A percentile compares a stretch with the other conserved stretches of the same genome.
These are phyloP conservation scores for Frankliniella fusca DNA, from an alignment of 2,888 invertebrate genomes.

Conservation along the genomic window DNA sequence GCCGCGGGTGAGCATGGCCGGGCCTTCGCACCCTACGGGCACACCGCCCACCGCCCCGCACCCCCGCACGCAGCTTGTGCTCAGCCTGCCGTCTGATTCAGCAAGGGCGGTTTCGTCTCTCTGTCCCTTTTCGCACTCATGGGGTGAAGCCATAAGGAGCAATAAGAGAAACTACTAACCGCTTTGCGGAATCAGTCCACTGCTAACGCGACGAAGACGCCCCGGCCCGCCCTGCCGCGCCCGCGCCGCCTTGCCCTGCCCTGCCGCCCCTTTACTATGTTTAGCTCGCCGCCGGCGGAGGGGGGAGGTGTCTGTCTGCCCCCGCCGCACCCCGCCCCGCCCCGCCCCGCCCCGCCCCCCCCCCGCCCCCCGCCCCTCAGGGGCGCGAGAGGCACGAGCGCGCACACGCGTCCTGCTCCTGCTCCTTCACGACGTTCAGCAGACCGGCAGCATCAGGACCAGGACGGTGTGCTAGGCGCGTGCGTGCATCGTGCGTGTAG, in stretches of 20 bases:
- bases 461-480: too few species aligned
- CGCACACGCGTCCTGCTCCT: neutral
- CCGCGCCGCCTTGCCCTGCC: neutral
- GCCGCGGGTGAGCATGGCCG: too few species aligned
- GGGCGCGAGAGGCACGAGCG: neutral
- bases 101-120: too few species aligned
- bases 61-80: too few species aligned
- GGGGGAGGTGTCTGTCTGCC: neutral
- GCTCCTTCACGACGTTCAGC: neutral
- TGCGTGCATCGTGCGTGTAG: too few species aligned
- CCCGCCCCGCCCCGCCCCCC: neutral
- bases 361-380: neutral
- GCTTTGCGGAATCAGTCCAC: too few species aligned
- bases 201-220: neutral
- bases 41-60: too few species aligned
- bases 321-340: neutral
- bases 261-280: neutral
- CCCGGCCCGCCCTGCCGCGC: neutral
- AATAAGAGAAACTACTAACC: too few species aligned
- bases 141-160: too few species aligned
- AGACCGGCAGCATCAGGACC: neutral
- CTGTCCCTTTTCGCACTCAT: too few species aligned
- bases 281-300: neutral
- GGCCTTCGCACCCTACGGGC: too few species aligned
- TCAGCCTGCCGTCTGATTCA: too few species aligned